phyloP scores from a whole-genome alignment of 2,888 invertebrate genomes.

The Erynnis tages region DNA sequence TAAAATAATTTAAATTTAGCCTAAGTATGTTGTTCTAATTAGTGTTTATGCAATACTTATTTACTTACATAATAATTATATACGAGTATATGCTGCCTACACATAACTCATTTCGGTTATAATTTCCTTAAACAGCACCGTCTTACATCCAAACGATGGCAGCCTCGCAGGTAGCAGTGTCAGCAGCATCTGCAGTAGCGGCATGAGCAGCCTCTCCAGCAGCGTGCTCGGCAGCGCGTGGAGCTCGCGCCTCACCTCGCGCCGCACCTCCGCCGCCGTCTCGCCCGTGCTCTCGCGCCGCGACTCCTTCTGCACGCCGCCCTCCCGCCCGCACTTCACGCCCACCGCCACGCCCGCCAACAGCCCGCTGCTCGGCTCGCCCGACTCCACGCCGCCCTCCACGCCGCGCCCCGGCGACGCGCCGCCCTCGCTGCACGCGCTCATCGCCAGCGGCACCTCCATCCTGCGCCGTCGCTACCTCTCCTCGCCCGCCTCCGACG shows the following conservation, averaged over 20 bases:
- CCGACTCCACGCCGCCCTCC: constrained; percentile 73
- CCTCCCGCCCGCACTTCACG: constrained; percentile 85
- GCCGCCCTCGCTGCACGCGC: constrained; percentile 74
- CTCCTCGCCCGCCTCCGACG: constrained; percentile 80
- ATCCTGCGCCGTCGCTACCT: constrained; percentile 75
- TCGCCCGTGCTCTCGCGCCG: constrained; percentile 85
- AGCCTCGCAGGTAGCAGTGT: constrained; percentile 86
- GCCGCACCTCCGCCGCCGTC: constrained; percentile 74
- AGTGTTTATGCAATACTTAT: no score
- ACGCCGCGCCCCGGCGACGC: constrained; percentile 85
- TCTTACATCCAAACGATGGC: constrained; percentile 94
- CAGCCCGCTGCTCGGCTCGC: constrained; percentile 87
- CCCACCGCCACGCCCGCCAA: constrained; percentile 95
- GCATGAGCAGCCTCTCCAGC: constrained; percentile 77
- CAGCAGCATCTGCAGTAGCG: constrained; percentile 81
- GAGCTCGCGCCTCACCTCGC: constrained; percentile 84
- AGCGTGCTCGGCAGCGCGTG: constrained; percentile 79
- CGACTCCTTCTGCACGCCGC: constrained; percentile 88
- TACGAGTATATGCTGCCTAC: constrained; percentile 16
- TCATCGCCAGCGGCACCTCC: constrained; percentile 76
- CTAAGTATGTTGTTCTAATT: no score
- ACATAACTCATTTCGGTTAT: constrained; percentile 25
- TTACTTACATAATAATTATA: no score
- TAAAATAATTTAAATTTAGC: no score
- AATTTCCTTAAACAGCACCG: constrained; percentile 81